A percentile compares a stretch with the other conserved stretches of the same genome.
Evolutionary conservation across 37 sponge, comb jelly and placozoan species (phyloP).

Genomic region (Theonella swinhoei): DNA sequence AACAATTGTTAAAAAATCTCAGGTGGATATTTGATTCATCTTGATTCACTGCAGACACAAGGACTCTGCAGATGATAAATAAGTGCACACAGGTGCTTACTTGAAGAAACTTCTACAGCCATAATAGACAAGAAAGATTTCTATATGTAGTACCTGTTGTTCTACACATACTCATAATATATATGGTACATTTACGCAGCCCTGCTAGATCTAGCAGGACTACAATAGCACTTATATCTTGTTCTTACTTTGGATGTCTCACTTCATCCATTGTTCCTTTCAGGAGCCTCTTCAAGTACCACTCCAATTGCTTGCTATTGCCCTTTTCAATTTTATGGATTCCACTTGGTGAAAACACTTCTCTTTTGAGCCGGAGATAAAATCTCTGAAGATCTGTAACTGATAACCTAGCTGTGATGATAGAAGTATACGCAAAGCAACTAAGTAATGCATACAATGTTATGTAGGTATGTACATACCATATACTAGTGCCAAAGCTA

Average conservation of each 20-base stretch:
- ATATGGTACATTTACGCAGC: no score
- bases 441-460: no score
- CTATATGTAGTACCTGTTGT: no score
- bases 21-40: constrained; percentile 39
- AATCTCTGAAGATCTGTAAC: neutral
- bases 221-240: neutral
- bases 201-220: no score
- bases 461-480: constrained; percentile 43
- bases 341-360: neutral
- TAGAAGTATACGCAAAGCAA: no score
- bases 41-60: constrained; percentile 60
- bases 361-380: neutral
- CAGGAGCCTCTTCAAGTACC: neutral
- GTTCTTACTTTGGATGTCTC: neutral
- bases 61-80: constrained; percentile 24
- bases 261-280: neutral
- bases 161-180: no score
- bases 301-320: neutral
- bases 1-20: constrained; percentile 68
- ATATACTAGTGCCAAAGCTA: constrained; percentile 66
- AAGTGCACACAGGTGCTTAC: no score
- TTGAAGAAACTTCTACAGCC: no score
- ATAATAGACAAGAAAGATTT: no score
- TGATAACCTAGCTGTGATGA: neutral
- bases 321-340: neutral